Evolutionary conservation across 2,113 vertebrate species (phyloP).

Genomic region (Ahaetulla prasina): DNA sequence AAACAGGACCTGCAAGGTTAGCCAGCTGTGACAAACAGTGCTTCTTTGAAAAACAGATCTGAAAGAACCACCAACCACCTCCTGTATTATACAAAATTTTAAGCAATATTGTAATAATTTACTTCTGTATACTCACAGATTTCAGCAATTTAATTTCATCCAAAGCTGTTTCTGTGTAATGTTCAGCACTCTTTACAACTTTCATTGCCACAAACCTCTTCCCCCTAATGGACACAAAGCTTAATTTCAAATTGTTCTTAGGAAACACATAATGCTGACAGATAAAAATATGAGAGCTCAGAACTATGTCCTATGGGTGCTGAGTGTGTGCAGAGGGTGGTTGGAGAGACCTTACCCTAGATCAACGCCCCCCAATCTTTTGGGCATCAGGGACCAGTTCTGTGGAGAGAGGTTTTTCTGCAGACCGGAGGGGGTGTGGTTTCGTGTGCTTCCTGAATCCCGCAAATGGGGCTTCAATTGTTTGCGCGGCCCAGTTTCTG

Average conservation of each 20-base stretch:
- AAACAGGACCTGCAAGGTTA: neutral
- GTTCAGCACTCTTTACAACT: slow-evolving; percentile 98
- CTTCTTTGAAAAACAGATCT: neutral
- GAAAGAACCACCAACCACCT: neutral
- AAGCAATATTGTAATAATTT: neutral
- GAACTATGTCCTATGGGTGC: neutral
- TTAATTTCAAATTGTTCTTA: neutral
- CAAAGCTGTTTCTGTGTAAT: slow-evolving; percentile 96
- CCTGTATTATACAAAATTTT: neutral
- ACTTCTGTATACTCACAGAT: slow-evolving; percentile 75
- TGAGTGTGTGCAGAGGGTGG: neutral
- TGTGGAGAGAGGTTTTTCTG: neutral
- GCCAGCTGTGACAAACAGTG: neutral
- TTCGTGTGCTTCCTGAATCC: neutral
- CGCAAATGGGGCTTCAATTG: neutral
- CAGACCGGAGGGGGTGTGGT: neutral
- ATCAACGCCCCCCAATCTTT: neutral
- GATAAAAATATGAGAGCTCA: neutral
- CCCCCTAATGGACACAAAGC: slow-evolving; percentile 69
- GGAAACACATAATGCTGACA: neutral
- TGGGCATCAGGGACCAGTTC: neutral
- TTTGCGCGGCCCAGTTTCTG: neutral
- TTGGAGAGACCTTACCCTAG: slow-evolving; percentile 5
- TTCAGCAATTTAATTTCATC: slow-evolving; percentile 95
- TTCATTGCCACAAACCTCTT: slow-evolving; percentile 97